Percentiles rank a stretch among this genome's conserved stretches.
phyloP scores from a whole-genome alignment of 1,140 invertebrate species.

The Drosophila nasuta region DNA sequence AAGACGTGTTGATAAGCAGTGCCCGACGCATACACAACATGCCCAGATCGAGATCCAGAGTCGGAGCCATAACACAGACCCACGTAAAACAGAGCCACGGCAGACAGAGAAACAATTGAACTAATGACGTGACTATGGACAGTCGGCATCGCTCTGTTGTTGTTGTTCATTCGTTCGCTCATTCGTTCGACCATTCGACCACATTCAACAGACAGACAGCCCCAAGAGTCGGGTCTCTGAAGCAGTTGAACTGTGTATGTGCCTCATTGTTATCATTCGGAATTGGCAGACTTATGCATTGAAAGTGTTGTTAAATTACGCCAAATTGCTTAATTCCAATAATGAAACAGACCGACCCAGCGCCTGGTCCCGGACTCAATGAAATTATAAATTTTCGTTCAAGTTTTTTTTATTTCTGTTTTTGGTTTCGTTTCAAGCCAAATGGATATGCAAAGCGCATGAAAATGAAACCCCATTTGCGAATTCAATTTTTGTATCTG shows the following conservation, averaged over 20 bases:
- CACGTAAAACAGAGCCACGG: slow-evolving; percentile 31
- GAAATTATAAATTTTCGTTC: slow-evolving; percentile 76
- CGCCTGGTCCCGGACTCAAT: slow-evolving; percentile 50
- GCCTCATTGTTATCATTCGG: slow-evolving; percentile 73
- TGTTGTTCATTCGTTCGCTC: slow-evolving; percentile 14
- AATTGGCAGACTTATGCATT: slow-evolving; percentile 76
- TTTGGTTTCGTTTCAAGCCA: slow-evolving; percentile 7
- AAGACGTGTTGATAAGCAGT: slow-evolving; percentile 72
- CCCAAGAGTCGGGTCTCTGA: neutral
- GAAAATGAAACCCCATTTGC: slow-evolving; percentile 45
- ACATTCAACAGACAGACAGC: slow-evolving; percentile 25
- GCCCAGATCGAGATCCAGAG: slow-evolving; percentile 15
- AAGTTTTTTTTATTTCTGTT: neutral
- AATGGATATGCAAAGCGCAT: slow-evolving; percentile 76
- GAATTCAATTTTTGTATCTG: slow-evolving; percentile 52
- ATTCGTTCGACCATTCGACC: slow-evolving; percentile 5
- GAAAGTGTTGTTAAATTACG: slow-evolving; percentile 84
- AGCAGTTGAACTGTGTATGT: slow-evolving; percentile 9
- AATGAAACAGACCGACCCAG: slow-evolving; percentile 67
- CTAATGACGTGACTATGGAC: slow-evolving; percentile 80
- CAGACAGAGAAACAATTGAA: slow-evolving; percentile 72
- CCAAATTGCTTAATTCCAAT: slow-evolving; percentile 83
- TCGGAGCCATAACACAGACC: slow-evolving; percentile 33
- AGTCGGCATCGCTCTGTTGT: slow-evolving; percentile 44
- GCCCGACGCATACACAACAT: slow-evolving; percentile 36